phyloP scores from a whole-genome alignment of 2,888 invertebrate species.

The Ganaspis brasiliensis region DNA sequence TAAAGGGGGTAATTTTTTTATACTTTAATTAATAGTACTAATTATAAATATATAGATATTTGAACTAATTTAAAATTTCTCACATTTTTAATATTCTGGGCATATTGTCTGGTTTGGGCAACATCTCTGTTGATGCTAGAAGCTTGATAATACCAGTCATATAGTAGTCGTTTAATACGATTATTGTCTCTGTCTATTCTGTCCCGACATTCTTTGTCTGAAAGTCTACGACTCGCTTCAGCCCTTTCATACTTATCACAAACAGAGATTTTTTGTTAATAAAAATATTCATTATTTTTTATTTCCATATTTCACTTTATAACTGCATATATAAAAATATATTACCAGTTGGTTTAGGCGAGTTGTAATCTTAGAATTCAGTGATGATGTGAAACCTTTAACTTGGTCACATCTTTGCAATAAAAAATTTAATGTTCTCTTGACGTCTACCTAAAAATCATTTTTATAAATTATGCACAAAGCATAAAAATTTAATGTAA shows the following conservation, averaged over 20 bases:
- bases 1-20: background rate
- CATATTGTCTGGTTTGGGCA: background rate
- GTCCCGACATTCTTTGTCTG: background rate
- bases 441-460: background rate
- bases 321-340: background rate
- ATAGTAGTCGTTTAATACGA: background rate
- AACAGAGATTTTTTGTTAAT: background rate
- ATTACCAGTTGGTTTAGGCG: background rate
- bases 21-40: background rate
- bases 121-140: background rate
- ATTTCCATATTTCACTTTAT: too few species aligned
- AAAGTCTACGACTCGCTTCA: background rate
- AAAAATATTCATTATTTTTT: background rate
- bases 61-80: background rate
- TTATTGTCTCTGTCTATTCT: background rate
- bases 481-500: too few species aligned
- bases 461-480: too few species aligned
- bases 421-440: background rate
- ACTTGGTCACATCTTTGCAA: background rate
- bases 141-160: background rate
- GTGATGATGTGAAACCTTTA: background rate
- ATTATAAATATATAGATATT: background rate
- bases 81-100: background rate
- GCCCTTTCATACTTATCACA: background rate
- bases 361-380: background rate